These are phyloP conservation scores for Anolis carolinensis DNA, from an alignment of 2,113 vertebrate genomes.

Conservation along the genomic window DNA sequence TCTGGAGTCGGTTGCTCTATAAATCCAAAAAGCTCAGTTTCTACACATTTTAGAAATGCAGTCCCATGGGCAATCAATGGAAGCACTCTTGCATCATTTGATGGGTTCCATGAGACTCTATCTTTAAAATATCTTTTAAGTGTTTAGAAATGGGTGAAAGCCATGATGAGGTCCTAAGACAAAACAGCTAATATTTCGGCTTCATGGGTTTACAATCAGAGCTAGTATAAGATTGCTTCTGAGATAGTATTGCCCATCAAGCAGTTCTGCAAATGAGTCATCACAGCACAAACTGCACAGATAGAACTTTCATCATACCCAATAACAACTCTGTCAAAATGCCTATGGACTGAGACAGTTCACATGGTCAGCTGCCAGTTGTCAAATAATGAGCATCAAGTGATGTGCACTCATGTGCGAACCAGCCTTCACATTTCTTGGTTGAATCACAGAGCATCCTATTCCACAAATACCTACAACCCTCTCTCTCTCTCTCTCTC, in stretches of 20 bases:
- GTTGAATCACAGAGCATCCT: neutral
- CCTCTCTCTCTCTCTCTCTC: neutral
- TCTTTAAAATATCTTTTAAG: too few relatives aligned
- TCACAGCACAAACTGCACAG: neutral
- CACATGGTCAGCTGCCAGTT: neutral
- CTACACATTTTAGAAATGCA: too few relatives aligned
- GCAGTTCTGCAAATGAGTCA: neutral
- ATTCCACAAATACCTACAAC: neutral
- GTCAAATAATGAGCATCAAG: neutral
- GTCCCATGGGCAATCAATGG: too few relatives aligned
- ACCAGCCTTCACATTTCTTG: neutral
- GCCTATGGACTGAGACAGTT: neutral
- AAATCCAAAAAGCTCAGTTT: too few relatives aligned
- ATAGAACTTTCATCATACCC: neutral
- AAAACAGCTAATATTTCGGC: too few relatives aligned
- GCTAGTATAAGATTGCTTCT: too few relatives aligned
- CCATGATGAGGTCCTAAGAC: too few relatives aligned
- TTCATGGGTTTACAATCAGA: too few relatives aligned
- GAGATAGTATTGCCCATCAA: neutral
- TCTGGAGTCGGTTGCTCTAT: too few relatives aligned
- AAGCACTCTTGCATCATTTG: too few relatives aligned
- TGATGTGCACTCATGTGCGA: neutral
- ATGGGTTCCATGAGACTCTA: too few relatives aligned
- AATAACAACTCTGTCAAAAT: neutral
- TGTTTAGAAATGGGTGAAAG: too few relatives aligned